Base-by-base conservation (phyloP, 2,888 invertebrate genomes). In the Octonoba sinensis region DNA sequence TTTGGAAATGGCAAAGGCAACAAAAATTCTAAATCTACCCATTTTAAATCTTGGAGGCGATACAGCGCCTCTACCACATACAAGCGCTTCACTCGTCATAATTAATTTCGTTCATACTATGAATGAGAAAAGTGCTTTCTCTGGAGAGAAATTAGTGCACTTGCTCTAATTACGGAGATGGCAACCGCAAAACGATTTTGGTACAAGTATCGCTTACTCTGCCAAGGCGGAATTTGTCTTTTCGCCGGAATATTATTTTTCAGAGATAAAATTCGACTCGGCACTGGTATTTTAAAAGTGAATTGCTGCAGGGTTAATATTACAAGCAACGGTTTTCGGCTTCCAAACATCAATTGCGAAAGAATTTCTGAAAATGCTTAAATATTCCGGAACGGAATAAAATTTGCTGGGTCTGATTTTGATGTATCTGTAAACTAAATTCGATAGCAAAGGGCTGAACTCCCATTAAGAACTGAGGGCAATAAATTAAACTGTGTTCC, bases 71-170 rank as follows among this genome's bases (percentile, higher is more conserved):
- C 73, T 66, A 44, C 59, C 57, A 66, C 15, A 54, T 36, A 60
- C 44, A 49, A 24, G n/a, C 13, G 59, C n/a, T 27, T 16, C 36
- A 56, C 70, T 77, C 51, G 64, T 57, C 70, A 69, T 71, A 78
- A 78, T 78, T 78, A 78, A 72, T 78, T 78, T 78, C 59, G 27
- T 66, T 69, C 67, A 51, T 67, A 44, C 8, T 16, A 12, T 27
- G 51, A 66, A 15, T 16, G 57, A 47, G 27, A 54, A 56, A 54
- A 64, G 60, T 46, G 60, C 51, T 36, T 54, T 67, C 79, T 49
- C 67, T 16, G 20, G 70, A 57, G 77, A 64, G 77, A 70, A 64
- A 77, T 77, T 77, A 77, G 77, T 62, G 56, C 69, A 51, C 77
- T 62, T 36, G 65, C 51, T 65, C 56, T 78, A 72, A 79, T 79